These are phyloP conservation scores for Stegana nigrithorax DNA, from an alignment of 2,888 invertebrate genomes.

Conservation along the genomic window DNA sequence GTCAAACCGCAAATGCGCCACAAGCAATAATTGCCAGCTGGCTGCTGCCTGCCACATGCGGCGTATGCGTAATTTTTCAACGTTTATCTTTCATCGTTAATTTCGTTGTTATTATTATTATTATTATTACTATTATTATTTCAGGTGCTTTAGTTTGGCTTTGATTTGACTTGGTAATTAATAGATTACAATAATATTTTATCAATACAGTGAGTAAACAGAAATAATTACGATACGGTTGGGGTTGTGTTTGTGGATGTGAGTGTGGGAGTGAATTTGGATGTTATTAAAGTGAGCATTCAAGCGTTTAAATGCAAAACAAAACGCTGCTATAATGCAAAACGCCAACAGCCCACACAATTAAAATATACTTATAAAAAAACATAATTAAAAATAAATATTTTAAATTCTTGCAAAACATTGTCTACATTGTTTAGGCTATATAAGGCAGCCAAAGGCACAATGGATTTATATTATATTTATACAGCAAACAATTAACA, in stretches of 20 bases:
- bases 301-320: neutral
- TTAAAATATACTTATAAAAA: conserved; percentile 3
- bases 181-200: conserved; percentile 8
- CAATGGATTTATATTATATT: no score
- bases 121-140: neutral
- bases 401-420: no score
- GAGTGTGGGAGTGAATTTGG: no score
- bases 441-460: no score
- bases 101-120: neutral
- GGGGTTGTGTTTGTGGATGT: neutral
- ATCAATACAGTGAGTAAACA: neutral
- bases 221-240: neutral
- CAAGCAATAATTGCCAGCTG: neutral
- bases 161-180: conserved; percentile 10
- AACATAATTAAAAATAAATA: neutral
- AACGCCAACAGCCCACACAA: no score
- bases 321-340: no score
- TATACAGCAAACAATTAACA: no score
- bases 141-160: neutral
- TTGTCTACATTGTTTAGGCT: no score
- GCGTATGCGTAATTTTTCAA: neutral
- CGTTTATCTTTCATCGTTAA: neutral
- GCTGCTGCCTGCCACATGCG: neutral
- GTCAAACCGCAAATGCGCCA: neutral
- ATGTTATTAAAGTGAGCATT: neutral